Evolutionary conservation across 2,797 vertebrate species (phyloP).

Genomic region (Parauchenoglanis ngamensis): DNA sequence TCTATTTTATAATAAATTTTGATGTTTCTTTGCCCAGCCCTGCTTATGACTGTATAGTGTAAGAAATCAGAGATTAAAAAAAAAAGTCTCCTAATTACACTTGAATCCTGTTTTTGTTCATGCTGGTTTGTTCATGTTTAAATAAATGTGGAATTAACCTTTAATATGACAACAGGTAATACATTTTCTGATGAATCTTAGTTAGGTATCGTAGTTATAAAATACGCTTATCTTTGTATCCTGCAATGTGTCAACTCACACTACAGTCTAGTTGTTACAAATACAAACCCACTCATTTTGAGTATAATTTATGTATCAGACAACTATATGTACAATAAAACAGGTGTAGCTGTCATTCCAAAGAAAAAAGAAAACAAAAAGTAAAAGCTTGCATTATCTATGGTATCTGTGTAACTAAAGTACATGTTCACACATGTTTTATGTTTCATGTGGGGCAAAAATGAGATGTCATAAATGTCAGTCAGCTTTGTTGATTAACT

Average conservation of each 20-base stretch:
- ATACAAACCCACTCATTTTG: neutral
- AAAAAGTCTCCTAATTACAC: neutral
- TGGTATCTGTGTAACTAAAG: neutral
- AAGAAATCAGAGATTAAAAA: neutral
- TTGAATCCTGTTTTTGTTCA: neutral
- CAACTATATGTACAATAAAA: neutral
- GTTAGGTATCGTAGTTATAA: neutral
- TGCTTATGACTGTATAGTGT: neutral
- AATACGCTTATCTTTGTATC: neutral
- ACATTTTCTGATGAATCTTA: neutral
- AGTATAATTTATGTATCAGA: neutral
- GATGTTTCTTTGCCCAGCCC: too few species aligned
- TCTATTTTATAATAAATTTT: too few species aligned
- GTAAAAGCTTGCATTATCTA: neutral
- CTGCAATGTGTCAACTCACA: too few species aligned
- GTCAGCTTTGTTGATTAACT: too few species aligned
- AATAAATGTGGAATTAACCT: neutral
- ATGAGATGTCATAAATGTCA: neutral
- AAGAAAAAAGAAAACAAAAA: neutral
- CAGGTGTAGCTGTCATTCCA: neutral
- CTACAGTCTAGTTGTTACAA: neutral
- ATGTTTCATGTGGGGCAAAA: neutral
- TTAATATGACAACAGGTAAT: neutral
- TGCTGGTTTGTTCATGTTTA: neutral
- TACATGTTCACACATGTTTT: neutral